Evolutionary conservation across 2,113 vertebrate genomes (phyloP).

Genomic region (Glaucomys volans): DNA sequence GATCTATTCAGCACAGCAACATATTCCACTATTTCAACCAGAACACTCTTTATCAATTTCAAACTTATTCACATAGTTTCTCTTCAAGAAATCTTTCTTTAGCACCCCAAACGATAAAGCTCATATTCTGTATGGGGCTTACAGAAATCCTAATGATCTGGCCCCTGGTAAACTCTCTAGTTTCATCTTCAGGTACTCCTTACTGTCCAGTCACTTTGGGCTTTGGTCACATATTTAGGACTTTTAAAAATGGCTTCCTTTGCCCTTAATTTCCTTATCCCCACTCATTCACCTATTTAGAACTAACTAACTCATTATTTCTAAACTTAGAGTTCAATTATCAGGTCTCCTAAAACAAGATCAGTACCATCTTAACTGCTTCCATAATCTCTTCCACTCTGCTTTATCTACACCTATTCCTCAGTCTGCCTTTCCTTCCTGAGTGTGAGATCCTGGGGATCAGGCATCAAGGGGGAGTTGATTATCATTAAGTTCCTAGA

Average conservation of each 20-base stretch:
- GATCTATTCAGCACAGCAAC: not conserved
- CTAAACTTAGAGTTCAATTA: conserved; percentile 22
- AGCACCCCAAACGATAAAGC: not conserved
- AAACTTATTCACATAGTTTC: not conserved
- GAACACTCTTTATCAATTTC: not conserved
- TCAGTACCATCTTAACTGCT: not conserved
- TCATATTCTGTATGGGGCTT: not conserved
- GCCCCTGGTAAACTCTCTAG: not conserved
- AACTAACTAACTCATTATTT: not conserved
- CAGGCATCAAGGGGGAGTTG: not conserved
- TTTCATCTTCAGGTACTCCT: not conserved
- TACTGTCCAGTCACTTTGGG: not conserved
- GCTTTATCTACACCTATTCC: not conserved
- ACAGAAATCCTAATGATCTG: not conserved
- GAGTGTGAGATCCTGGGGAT: not conserved
- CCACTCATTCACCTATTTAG: not conserved
- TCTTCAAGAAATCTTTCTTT: not conserved
- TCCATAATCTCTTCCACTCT: not conserved
- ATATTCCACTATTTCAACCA: not conserved
- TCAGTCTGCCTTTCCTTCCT: not conserved
- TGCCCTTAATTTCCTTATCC: not conserved
- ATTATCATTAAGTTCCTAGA: not conserved
- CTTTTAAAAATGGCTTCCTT: not conserved
- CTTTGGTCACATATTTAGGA: not conserved
- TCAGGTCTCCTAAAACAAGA: not conserved